Percentiles rank a stretch among this genome's conserved stretches.
phyloP scores from a whole-genome alignment of 2,113 vertebrate species.

The Grus americana region DNA sequence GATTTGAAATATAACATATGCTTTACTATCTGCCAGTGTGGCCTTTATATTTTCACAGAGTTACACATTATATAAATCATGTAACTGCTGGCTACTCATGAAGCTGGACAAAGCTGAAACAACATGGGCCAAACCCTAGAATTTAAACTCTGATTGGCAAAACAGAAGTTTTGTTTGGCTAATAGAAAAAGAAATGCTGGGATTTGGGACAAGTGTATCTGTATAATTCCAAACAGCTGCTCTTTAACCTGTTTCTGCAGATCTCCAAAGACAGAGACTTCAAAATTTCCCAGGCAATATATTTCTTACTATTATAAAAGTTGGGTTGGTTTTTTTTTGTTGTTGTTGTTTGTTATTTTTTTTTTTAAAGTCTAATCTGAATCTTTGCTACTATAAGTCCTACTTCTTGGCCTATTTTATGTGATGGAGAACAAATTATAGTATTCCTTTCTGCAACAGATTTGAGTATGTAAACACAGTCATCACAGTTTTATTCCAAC shows the following conservation, averaged over 20 bases:
- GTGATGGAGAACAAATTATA: background rate
- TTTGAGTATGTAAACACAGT: accelerated
- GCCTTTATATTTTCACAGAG: background rate
- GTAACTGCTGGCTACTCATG: background rate
- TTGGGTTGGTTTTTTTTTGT: background rate
- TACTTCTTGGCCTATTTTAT: background rate
- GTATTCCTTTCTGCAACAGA: background rate
- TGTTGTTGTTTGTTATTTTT: too few relatives aligned
- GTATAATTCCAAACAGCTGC: background rate
- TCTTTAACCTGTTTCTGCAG: background rate
- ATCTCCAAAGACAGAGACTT: background rate
- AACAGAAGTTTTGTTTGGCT: background rate
- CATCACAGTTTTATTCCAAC: background rate
- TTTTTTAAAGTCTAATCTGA: background rate
- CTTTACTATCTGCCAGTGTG: background rate
- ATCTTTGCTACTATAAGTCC: background rate
- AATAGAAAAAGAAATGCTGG: background rate
- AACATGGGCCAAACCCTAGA: background rate
- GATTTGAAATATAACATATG: background rate
- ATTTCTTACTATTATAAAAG: background rate
- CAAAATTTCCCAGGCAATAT: background rate
- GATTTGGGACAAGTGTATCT: background rate
- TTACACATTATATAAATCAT: background rate
- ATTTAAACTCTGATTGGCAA: background rate
- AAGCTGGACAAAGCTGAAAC: background rate